Base-by-base conservation (phyloP, 2,888 invertebrate genomes). In the Pollenia amentaria region DNA sequence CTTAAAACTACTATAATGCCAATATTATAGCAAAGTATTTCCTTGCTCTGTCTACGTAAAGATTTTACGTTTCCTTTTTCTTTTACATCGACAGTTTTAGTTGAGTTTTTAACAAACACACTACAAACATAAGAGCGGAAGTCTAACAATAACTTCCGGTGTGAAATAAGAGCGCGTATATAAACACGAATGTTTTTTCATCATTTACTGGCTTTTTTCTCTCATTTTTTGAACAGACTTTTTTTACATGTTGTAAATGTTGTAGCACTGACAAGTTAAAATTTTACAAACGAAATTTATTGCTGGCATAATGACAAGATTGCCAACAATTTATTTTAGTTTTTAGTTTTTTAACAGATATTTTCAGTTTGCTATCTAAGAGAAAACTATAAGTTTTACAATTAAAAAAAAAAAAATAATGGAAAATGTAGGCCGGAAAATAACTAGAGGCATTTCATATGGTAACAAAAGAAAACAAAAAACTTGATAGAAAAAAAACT, bases 221-320 rank as follows among this genome's bases (percentile, higher is more conserved):
- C 6, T 40, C 8, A 16, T 72, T 62, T 60, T 46, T 70, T 60
- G 10, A 73, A 14, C 42, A 60, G 44, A 78, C 48, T 65, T 84
- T 84, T 78, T 67, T 73, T 72, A 73, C 78, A 78, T 78, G 65
- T 65, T 60, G 72, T 60, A 73, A 60, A 73, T 84, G 84, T 78
- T 78, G 53, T 69, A 69, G 53, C 18, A 72, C 60, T 84, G 84
- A 84, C 78, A 84, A 72, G 72, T 57, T 9, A 53, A 83, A 57
- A 65, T 57, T 72, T 72, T 16, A 40, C 21, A 48, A 79, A 79
- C 57, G 44, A 85, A 87, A 84, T 87, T 87, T 87, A 80, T 83
- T 86, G 76, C 75, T 83, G 83, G 75, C 83, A 83, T 70, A 70
- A 73, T 86, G 79, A 83, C 83, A 80, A 83, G 76, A 79, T 67